Base-by-base conservation (phyloP, 2,888 invertebrate genomes). In the Tryphoninae sp. region DNA sequence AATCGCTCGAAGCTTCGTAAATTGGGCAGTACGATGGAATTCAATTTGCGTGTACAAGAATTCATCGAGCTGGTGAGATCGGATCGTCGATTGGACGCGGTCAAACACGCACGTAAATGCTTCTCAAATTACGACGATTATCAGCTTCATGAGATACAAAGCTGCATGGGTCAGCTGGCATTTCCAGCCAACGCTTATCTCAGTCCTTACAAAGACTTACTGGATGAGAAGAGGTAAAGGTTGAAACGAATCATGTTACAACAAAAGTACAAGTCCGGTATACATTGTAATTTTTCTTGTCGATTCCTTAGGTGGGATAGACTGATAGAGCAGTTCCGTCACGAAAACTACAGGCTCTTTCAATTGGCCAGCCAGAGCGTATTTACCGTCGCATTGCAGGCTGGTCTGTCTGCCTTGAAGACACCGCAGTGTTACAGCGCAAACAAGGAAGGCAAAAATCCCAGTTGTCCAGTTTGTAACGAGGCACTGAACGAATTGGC, bases 1-100 rank as follows among this genome's bases (percentile, higher is more conserved):
- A 98, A 99, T 93, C 96, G 97, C 92, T 98, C 98, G 49, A 98
- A 98, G 91, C 94, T 99, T 83, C 94, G 98, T 76, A 98, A 98
- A 93, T 95, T 98, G 84, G 97, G 97, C 92, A 98, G 98, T 72
- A 97, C 95, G 75, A 96, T 99, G 94, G 99, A 99, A 92, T 98
- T 99, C 90, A 98, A 98, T 92, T 94, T 99, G 81, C 94, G 98
- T 53, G 95, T 97, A 87, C 96, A 99, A 93, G 99, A 99, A 92
- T 99, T 98, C 91, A 96, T 99, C 49, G 99, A 99, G 92, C 92
- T 99, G 71, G 96, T 99, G n/a, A 95, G 98, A 80, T 94, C 94
- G 9, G 97, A 98, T 90, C 94, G 95, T 80, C 94, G 98, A 64
- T 93, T 98, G 84, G 99, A 99, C 82, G 99, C 99, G 11, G 97